Percentiles rank a stretch among this genome's conserved stretches.
These are phyloP conservation scores for Misgurnus anguillicaudatus DNA, from an alignment of 2,113 vertebrate species.

Conservation along the genomic window DNA sequence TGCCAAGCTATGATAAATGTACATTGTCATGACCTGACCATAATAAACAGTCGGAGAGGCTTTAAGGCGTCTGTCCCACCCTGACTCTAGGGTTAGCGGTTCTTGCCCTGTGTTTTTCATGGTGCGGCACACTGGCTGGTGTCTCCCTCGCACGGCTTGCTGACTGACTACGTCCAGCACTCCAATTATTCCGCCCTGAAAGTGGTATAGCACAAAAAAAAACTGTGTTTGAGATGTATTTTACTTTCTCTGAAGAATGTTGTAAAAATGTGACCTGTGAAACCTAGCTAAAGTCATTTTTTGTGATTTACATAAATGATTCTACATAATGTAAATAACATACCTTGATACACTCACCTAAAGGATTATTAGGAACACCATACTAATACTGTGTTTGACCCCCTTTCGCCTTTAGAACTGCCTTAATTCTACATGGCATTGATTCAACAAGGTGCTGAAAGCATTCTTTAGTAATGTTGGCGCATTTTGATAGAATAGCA, in stretches of 20 bases:
- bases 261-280: neutral
- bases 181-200: constrained; percentile 44
- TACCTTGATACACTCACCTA: too few species aligned
- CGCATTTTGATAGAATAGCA: too few species aligned
- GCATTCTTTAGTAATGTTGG: too few species aligned
- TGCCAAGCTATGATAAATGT: neutral
- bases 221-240: neutral
- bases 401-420: too few species aligned
- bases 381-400: too few species aligned
- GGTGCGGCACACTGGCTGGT: constrained; percentile 55
- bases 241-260: neutral
- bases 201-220: neutral
- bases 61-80: neutral
- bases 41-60: neutral
- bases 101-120: constrained; percentile 58
- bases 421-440: too few species aligned
- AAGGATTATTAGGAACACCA: too few species aligned
- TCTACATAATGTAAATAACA: too few species aligned
- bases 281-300: too few species aligned
- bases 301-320: too few species aligned
- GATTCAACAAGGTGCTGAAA: too few species aligned
- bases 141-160: constrained; percentile 58
- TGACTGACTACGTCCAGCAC: constrained; percentile 28
- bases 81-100: constrained; percentile 20
- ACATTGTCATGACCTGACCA: constrained; percentile 21